These are phyloP conservation scores for Drosophila obscura DNA, from an alignment of 1,140 invertebrate genomes.

Conservation along the genomic window DNA sequence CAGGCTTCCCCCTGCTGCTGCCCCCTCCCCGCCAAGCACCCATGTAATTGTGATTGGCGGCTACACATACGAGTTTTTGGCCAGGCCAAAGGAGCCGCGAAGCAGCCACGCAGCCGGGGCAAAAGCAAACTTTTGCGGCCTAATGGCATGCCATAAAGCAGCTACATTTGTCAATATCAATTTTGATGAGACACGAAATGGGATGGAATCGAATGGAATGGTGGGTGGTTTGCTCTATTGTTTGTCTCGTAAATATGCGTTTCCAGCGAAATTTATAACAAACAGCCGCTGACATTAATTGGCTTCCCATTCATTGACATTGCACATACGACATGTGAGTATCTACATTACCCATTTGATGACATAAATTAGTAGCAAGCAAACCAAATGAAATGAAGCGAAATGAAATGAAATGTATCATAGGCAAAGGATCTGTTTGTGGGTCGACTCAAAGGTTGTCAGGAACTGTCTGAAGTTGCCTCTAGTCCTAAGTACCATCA, in stretches of 20 bases:
- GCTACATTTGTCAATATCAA: constrained; percentile 77
- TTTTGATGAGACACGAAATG: constrained; percentile 61
- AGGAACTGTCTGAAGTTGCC: not conserved
- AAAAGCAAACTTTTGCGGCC: constrained; percentile 62
- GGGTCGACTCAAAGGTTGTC: not conserved
- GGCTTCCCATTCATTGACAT: constrained; percentile 36
- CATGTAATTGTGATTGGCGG: constrained; percentile 77
- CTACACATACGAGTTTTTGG: constrained; percentile 51
- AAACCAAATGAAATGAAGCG: constrained; percentile 8
- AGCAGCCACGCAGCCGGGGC: not conserved
- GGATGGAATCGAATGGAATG: not conserved
- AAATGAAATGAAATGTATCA: constrained; percentile 25
- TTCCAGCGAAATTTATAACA: constrained; percentile 58
- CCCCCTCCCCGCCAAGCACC: constrained; percentile 7
- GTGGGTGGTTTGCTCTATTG: constrained; percentile 52
- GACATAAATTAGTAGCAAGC: constrained; percentile 46
- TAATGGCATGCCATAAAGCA: constrained; percentile 73
- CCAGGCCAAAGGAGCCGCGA: constrained; percentile 8
- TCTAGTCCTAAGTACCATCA: not conserved
- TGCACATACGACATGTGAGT: constrained; percentile 46
- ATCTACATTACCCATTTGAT: constrained; percentile 29
- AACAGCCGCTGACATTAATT: constrained; percentile 50
- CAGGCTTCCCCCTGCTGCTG: constrained; percentile 12
- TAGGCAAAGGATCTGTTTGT: not conserved
- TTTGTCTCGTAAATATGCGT: constrained; percentile 60